Evolutionary conservation across 2,113 vertebrate species (phyloP), one percentile per base, ranked within the genome.

Genomic region (Paraplagusia blochii): DNA sequence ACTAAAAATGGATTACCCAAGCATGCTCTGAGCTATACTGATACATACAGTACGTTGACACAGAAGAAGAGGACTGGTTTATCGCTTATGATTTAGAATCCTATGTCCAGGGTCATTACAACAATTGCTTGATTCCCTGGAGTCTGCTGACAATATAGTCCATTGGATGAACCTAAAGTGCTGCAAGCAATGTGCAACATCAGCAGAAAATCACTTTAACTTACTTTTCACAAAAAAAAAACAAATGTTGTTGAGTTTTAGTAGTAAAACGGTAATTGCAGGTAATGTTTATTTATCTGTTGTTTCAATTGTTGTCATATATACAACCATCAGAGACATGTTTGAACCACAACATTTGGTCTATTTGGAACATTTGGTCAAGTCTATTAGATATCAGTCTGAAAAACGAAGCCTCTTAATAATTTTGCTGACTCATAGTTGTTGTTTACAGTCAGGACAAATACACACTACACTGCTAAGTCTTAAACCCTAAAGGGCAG

Each of bases 221-320:
- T 55, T 63, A 85, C 69, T 76, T 72, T 80, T 80, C 80, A 77
- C 38, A 76, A 54, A 42, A 42, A 67, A 61, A 58, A 66, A 65
- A 82, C 73, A 58, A 63, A 76, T 67, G 69, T 38, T 59, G 70
- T 12, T 12, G 1, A 36, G 53, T 73, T 80, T 79, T 74, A 78
- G 52, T 44, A 50, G 66, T 59, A 58, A 74, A 17, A 62, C 64
- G 45, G 46, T 80, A 71, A 64, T 63, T 54, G 50, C 35, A 51
- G 60, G 62, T 33, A 45, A 50, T n/a, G 44, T 50, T 70, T 42
- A 36, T 70, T 66, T 18, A 63, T 55, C 66, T 83, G 80, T 44
- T 72, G 53, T 57, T 74, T 70, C 53, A 70, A 42, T 17, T 66
- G 58, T 59, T 66, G 50, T 62, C 49, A 53, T 60, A 34, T 34